phyloP scores from a whole-genome alignment of 2,113 vertebrate species.

The Varanus komodoensis region DNA sequence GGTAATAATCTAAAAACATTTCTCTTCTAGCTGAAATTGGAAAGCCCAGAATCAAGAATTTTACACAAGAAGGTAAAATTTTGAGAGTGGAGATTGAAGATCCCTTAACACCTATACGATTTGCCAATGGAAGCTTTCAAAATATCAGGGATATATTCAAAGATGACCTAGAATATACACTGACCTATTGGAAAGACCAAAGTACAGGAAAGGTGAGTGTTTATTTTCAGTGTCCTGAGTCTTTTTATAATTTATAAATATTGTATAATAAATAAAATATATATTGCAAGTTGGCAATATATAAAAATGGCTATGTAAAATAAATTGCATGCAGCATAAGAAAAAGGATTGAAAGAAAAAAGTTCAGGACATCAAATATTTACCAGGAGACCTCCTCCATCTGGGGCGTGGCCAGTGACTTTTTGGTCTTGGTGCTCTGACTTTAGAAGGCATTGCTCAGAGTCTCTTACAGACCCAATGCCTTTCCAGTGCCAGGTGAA shows the following conservation, averaged over 20 bases:
- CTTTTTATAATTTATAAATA: background rate
- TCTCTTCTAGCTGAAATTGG: constrained; percentile 83
- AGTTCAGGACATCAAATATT: background rate
- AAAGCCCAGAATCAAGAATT: constrained; percentile 77
- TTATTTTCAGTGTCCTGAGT: background rate
- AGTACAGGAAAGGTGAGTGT: constrained; percentile 89
- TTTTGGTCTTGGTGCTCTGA: background rate
- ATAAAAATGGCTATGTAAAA: background rate
- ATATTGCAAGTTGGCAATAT: background rate
- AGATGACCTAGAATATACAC: constrained; percentile 81
- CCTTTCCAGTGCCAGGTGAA: background rate
- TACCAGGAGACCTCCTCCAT: background rate
- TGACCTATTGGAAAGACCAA: constrained; percentile 84
- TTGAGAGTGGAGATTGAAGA: constrained; percentile 80
- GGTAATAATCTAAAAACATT: constrained; percentile 50
- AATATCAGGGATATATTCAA: constrained; percentile 86
- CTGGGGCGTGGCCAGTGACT: background rate
- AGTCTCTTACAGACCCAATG: background rate
- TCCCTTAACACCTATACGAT: constrained; percentile 75
- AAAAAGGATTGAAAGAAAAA: background rate
- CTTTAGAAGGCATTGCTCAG: background rate
- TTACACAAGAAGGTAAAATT: constrained; percentile 64
- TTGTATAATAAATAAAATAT: background rate
- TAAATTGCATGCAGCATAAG: background rate
- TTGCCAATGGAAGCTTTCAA: constrained; percentile 66